A percentile compares a stretch with the other conserved stretches of the same genome.
phyloP scores from a whole-genome alignment of 2,797 vertebrate genomes.

The Champsocephalus gunnari region DNA sequence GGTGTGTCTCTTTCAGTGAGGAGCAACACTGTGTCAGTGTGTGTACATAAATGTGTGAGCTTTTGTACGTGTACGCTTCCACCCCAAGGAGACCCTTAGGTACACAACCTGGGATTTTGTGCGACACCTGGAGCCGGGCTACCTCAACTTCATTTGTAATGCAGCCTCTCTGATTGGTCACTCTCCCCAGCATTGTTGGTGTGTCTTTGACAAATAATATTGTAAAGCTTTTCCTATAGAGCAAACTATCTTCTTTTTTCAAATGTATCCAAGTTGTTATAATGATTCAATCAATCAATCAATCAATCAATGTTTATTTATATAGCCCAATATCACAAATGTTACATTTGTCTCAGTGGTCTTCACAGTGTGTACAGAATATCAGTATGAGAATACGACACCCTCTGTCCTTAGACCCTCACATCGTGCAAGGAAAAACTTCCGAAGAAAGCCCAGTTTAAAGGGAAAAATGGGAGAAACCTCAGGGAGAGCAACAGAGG shows the following conservation, averaged over 20 bases:
- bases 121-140: constrained; percentile 56
- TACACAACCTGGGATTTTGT: constrained; percentile 41
- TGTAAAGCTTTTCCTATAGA: neutral
- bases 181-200: neutral
- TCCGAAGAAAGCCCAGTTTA: too few species aligned
- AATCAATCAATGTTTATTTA: too few species aligned
- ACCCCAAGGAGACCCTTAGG: constrained; percentile 17
- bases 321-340: too few species aligned
- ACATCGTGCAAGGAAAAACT: too few species aligned
- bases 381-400: too few species aligned
- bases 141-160: constrained; percentile 55
- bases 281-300: neutral
- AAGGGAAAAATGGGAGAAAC: too few species aligned
- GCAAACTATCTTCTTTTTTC: neutral
- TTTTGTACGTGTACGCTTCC: neutral
- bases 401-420: too few species aligned
- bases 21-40: constrained; percentile 12
- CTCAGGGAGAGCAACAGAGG: too few species aligned
- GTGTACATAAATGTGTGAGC: neutral
- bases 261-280: neutral
- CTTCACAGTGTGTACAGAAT: too few species aligned
- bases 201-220: constrained; percentile 6
- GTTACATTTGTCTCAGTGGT: too few species aligned
- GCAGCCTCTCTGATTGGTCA: constrained; percentile 37
- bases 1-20: constrained; percentile 41